phyloP scores from a whole-genome alignment of 2,888 invertebrate species.

The Leptarthrus brevirostris region DNA sequence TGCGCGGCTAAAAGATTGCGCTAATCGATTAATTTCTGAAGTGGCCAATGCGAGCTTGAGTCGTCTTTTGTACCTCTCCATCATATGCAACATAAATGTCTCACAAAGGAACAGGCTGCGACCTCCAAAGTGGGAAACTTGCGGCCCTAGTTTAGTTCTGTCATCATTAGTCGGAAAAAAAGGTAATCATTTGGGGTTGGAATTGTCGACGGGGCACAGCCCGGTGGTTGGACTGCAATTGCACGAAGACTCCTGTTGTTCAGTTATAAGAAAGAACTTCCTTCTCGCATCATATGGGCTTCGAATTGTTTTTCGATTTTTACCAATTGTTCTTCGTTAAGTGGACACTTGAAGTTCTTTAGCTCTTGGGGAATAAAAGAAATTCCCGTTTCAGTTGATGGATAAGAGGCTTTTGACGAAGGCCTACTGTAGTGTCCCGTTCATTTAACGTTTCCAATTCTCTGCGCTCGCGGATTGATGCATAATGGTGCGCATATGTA shows the following conservation, averaged over 20 bases:
- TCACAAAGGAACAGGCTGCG: constrained; percentile 2
- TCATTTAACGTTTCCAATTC: constrained; percentile 48
- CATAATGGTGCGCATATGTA: constrained; percentile 44
- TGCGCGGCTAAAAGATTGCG: constrained; percentile 19
- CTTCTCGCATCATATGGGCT: constrained; percentile 48
- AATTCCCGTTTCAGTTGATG: constrained; percentile 49
- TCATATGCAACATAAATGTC: neutral
- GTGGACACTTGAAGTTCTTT: constrained; percentile 48
- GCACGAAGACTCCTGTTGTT: constrained; percentile 37
- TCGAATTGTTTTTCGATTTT: constrained; percentile 49
- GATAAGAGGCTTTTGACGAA: constrained; percentile 48
- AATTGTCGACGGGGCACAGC: constrained; percentile 20
- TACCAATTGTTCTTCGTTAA: constrained; percentile 48
- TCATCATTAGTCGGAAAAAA: constrained; percentile 10
- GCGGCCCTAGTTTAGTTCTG: constrained; percentile 14
- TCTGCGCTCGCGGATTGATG: constrained; percentile 39
- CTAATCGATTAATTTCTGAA: constrained; percentile 49
- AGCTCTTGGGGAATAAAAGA: constrained; percentile 44
- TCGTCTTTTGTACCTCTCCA: constrained; percentile 9
- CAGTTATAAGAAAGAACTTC: constrained; percentile 35
- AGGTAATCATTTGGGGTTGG: constrained; percentile 22
- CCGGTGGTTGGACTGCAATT: constrained; percentile 16
- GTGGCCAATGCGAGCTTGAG: constrained; percentile 37
- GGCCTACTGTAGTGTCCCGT: constrained; percentile 46
- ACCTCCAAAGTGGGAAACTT: constrained; percentile 44